Conservation (phyloP, 2,113 vertebrate species). For the Pterophyllum scalare region DNA sequence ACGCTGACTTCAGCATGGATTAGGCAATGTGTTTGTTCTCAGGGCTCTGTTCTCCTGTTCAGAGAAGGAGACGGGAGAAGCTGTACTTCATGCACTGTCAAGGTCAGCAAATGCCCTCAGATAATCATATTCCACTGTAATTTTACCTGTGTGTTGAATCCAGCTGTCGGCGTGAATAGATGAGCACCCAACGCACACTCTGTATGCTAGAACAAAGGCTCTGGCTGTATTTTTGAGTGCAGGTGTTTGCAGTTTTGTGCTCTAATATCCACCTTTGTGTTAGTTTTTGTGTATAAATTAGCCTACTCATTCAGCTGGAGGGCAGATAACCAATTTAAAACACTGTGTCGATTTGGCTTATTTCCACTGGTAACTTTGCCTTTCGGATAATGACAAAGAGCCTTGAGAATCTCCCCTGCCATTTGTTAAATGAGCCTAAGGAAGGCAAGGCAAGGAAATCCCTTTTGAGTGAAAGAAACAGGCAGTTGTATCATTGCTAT, state of each 20-base stretch:
- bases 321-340: conserved; percentile 24
- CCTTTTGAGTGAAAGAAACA: conserved; percentile 75
- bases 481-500: conserved; percentile 73
- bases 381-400: conserved; percentile 55
- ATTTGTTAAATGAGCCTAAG: conserved; percentile 63
- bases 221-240: conserved; percentile 23
- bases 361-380: conserved; percentile 20
- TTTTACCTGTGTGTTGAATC: conserved; percentile 69
- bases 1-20: conserved; percentile 79
- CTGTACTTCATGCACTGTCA: conserved; percentile 56
- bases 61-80: conserved; percentile 43
- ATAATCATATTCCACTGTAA: conserved; percentile 78
- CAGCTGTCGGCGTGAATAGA: conserved; percentile 55
- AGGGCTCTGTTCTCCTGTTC: conserved; percentile 56
- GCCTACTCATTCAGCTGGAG: neutral
- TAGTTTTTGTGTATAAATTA: conserved; percentile 21
- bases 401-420: conserved; percentile 47
- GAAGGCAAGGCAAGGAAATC: conserved; percentile 68
- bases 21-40: conserved; percentile 71
- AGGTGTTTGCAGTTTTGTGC: conserved; percentile 23
- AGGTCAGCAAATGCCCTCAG: conserved; percentile 73
- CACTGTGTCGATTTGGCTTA: conserved; percentile 13
- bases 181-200: conserved; percentile 18
- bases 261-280: conserved; percentile 24
- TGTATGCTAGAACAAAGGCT: conserved; percentile 30